Evolutionary conservation across 2,888 invertebrate genomes (phyloP).

Genomic region (Sinotaia quadrata): DNA sequence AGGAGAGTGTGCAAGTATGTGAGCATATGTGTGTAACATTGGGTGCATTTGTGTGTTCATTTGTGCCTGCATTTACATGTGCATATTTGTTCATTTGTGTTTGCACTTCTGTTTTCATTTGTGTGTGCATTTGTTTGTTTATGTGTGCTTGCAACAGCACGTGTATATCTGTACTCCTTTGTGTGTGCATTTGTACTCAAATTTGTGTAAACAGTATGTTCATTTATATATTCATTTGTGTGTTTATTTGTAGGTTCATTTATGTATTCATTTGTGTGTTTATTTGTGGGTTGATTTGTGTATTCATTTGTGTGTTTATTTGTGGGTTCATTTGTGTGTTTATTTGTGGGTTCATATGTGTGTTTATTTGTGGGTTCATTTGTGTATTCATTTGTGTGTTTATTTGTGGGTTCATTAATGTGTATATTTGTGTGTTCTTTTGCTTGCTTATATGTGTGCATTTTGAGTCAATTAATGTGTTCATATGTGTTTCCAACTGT

Average conservation of each 20-base stretch:
- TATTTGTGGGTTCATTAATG: neutral
- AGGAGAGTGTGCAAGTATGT: conserved; percentile 26
- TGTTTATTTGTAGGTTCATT: too few species aligned
- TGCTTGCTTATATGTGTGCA: too few species aligned
- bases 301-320: conserved; percentile 7
- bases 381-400: conserved; percentile 1
- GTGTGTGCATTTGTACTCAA: too few species aligned
- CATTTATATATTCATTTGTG: too few species aligned
- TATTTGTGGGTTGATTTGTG: neutral
- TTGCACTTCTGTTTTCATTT: neutral
- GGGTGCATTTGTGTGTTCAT: conserved; percentile 9
- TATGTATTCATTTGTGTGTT: neutral
- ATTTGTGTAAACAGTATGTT: too few species aligned
- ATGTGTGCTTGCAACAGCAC: neutral
- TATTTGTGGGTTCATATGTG: neutral
- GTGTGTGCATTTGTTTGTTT: conserved; percentile 2
- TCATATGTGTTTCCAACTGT: too few species aligned
- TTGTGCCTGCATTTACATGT: conserved; percentile 11
- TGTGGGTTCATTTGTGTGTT: neutral
- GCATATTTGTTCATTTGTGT: neutral
- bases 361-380: neutral
- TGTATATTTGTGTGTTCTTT: too few species aligned
- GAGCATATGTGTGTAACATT: conserved; percentile 16
- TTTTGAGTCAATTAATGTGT: too few species aligned
- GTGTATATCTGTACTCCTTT: neutral